Evolutionary conservation across 2,888 invertebrate species (phyloP), one percentile per base, ranked within the genome.

Genomic region (Thera britannica): DNA sequence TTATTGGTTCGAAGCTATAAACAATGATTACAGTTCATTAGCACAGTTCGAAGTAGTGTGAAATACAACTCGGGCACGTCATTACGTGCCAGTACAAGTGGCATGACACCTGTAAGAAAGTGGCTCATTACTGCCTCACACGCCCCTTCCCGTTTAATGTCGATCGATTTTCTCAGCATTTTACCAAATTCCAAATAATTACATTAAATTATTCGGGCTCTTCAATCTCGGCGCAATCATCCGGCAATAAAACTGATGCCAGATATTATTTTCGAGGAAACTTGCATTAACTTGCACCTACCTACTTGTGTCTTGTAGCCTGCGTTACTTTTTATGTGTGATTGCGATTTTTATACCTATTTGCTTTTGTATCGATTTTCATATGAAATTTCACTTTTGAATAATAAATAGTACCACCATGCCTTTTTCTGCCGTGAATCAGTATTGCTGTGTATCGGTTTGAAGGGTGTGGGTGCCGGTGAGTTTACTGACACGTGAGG

Each of bases 161-260:
- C 82, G 81, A 83, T 83, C 70, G 63, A 58, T 66, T 70, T 66
- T 70, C 70, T 66, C 66, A 67, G 60, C 80, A 83, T 77, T 83
- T 83, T 82, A 83, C 81, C 84, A 82, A 80, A 81, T 78, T 83
- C 83, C 82, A 77, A 80, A 84, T 85, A 86, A 85, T 81, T 83
- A 83, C 82, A 78, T 81, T 78, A 83, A 83, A 83, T 82, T 83
- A 82, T 84, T 82, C 77, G 62, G 75, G 75, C 62, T 69, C 79
- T 78, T 80, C 81, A 80, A 82, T 82, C 80, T 78, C 54, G 69
- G 71, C 72, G 73, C 77, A 84, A 84, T 83, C 81, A 81, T 83
- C 74, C 68, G 72, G 77, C 81, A 85, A 83, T 84, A 84, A 83
- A 84, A 84, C 77, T 78, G 82, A 83, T 83, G 81, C 75, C 72